These are phyloP conservation scores for Mesorhabditis belari DNA, from an alignment of 2,888 invertebrate species.

Conservation along the genomic window DNA sequence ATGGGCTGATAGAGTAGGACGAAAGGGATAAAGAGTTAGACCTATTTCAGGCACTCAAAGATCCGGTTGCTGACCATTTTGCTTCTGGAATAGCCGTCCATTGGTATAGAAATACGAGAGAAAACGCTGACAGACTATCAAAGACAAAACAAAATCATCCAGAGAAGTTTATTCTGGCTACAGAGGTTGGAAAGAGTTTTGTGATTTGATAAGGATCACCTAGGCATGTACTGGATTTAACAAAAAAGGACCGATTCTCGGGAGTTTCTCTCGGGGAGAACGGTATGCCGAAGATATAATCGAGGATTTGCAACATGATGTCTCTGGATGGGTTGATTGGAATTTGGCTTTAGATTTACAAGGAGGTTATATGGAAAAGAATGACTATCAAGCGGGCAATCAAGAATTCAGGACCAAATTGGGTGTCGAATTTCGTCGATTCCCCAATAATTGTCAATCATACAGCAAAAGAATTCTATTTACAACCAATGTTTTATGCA, in stretches of 20 bases:
- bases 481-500: conserved; percentile 80
- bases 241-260: too few relatives aligned
- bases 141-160: conserved; percentile 63
- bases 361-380: too few relatives aligned
- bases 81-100: conserved; percentile 74
- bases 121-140: conserved; percentile 61
- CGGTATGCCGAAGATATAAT: conserved; percentile 61
- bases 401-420: too few relatives aligned
- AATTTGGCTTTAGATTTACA: conserved; percentile 69
- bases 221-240: too few relatives aligned
- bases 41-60: conserved; percentile 49
- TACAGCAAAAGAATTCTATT: conserved; percentile 66
- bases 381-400: too few relatives aligned
- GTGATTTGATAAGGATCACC: too few relatives aligned
- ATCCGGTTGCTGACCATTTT: conserved; percentile 50
- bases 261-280: too few relatives aligned
- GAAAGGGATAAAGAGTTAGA: too few relatives aligned
- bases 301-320: conserved; percentile 69
- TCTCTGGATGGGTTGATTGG: conserved; percentile 83
- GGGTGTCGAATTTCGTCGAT: conserved; percentile 75
- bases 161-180: conserved; percentile 69
- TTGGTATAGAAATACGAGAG: conserved; percentile 71
- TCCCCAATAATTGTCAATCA: conserved; percentile 67
- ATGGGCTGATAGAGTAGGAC: conserved; percentile 63
- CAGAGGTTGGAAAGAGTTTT: too few relatives aligned